phyloP scores from a whole-genome alignment of 2,113 vertebrate genomes.

The Takifugu flavidus region DNA sequence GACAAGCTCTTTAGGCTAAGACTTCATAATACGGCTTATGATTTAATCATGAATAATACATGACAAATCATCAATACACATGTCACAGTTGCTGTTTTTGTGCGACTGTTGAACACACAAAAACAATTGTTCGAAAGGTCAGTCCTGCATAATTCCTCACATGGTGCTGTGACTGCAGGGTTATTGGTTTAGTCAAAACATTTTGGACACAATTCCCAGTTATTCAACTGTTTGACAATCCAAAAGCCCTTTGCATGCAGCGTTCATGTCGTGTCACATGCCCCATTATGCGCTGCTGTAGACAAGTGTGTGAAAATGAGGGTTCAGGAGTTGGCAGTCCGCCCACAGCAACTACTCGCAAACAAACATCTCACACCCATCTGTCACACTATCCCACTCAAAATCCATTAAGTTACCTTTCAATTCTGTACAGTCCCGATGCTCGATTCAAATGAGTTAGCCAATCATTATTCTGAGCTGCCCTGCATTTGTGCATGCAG shows the following conservation, averaged over 20 bases:
- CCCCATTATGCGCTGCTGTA: not conserved
- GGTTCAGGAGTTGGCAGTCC: constrained; percentile 9
- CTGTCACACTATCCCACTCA: constrained; percentile 15
- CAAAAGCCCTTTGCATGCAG: not conserved
- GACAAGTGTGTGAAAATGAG: not conserved
- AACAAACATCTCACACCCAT: constrained; percentile 19
- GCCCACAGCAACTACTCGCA: constrained; percentile 1
- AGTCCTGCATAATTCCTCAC: too few relatives aligned
- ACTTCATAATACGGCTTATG: too few relatives aligned
- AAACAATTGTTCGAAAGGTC: too few relatives aligned
- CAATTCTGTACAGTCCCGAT: constrained; percentile 6
- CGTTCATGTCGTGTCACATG: not conserved
- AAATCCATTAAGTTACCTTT: constrained; percentile 26
- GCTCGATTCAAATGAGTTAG: constrained; percentile 4
- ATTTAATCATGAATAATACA: too few relatives aligned
- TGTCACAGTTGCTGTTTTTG: too few relatives aligned
- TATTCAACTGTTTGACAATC: not conserved
- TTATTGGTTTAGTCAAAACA: not conserved
- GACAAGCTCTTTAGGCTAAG: too few relatives aligned
- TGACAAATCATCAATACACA: too few relatives aligned
- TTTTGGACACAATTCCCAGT: not conserved
- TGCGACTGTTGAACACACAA: too few relatives aligned
- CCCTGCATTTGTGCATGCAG: constrained; percentile 16
- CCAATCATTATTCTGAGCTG: constrained; percentile 14
- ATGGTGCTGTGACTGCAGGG: too few relatives aligned